phyloP scores from a whole-genome alignment of 2,797 vertebrate species.

The Echeneis naucrates region DNA sequence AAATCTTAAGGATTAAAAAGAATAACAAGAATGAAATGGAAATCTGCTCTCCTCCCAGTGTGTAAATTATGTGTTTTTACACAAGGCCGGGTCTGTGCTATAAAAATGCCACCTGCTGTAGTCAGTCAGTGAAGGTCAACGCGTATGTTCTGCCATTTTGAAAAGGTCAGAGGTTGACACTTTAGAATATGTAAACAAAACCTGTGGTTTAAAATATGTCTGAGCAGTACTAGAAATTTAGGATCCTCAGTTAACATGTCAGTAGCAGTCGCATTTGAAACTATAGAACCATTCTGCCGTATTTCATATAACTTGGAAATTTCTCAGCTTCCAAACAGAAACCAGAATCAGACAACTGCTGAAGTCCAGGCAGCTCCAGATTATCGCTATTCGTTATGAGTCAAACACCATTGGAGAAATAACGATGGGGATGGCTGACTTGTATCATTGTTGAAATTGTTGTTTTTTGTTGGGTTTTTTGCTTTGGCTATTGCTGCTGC shows the following conservation, averaged over 20 bases:
- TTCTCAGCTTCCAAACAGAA: not conserved
- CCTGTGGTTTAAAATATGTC: not conserved
- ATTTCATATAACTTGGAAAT: not conserved
- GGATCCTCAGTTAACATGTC: not conserved
- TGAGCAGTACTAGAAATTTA: not conserved
- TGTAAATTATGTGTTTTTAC: not conserved
- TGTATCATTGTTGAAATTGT: not conserved
- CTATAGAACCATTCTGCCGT: not conserved
- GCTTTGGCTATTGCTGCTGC: conserved; percentile 5
- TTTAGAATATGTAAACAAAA: not conserved
- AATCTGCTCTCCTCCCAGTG: not conserved
- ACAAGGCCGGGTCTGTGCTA: not conserved
- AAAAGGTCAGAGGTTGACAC: conserved; percentile 1
- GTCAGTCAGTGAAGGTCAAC: not conserved
- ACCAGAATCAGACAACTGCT: not conserved
- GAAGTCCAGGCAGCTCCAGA: not conserved
- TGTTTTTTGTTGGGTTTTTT: conserved; percentile 5
- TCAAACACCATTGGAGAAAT: no score
- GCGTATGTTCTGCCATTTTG: not conserved
- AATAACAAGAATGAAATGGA: not conserved
- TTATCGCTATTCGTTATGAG: no score
- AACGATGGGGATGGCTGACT: no score
- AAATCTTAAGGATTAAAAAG: not conserved
- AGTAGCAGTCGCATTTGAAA: no score
- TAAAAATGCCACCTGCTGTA: not conserved